Evolutionary conservation across 2,797 vertebrate species (phyloP), one percentile per base, ranked within the genome.

Genomic region (Chlorospingus flavigularis): DNA sequence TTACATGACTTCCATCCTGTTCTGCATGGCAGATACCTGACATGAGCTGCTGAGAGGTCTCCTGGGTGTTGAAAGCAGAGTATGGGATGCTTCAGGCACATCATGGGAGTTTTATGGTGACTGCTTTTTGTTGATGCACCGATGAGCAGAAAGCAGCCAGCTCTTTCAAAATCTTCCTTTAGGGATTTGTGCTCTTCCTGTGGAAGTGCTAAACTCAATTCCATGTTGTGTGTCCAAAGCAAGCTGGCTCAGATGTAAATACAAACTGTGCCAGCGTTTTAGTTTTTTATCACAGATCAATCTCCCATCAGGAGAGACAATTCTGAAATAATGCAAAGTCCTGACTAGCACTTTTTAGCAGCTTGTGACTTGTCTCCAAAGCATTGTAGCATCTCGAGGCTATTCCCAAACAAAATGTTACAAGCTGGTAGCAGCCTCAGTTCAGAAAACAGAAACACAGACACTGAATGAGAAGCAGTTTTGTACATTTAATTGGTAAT

Each of bases 61-160:
- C 87, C 72, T 55, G 95, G 82, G 82, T 77, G 82, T 5, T 81
- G 90, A 57, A 43, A 77, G 87, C 81, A 45, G 63, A 1, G 6
- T 37, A 28, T 50, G 81, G 89, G 75, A 91, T 74, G 68, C 91
- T 75, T 54, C 11, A 83, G 93, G 84, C 78, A 93, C 45, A 65
- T 65, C 72, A 35, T 3, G 0, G 5, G 75, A 58, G 57, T 65
- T 91, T 94, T 71, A 51, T 83, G 84, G 73, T 67, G 94, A 16
- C 40, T 94, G 89, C 68, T 87, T 86, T 90, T 75, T 62, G 75
- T 54, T 83, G 80, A 62, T 11, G 47, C 92, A 48, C 81, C 42
- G 75, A 55, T 83, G 65, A 70, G 85, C 11, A 88, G 81, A 48
- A 70, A 91, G 81, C 65, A 51, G 47, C 11, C 51, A 42, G 43